Base-by-base conservation (phyloP, 2,888 invertebrate species). In the Hydroisotoma schaefferi region DNA sequence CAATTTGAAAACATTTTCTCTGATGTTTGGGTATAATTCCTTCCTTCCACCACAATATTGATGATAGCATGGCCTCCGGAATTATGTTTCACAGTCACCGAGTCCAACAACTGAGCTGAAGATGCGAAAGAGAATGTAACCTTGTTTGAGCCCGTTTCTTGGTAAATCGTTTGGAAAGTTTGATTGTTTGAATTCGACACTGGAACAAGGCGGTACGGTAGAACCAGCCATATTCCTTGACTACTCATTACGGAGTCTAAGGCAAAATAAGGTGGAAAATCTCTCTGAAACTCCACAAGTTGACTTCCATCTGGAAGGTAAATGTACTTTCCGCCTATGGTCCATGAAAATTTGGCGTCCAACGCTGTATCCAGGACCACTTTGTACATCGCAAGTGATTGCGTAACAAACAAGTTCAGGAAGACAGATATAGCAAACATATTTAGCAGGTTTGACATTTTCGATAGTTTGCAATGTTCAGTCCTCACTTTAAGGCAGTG, bases 111-210 rank as follows among this genome's bases (percentile, higher is more conserved):
- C 23, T 52, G 51, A 18, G 51, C 51, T 33, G 33, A 18, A 4
- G 51, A 10, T 22, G 33, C 20, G 23, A n/a, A 52, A 4, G 37
- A 29, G 37, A 52, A 52, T 52, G 51, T 33, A 6, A 52, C 51
- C 8, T 5, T 52, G n/a, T 52, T 52, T 47, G 47, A 25, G 22
- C n/a, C n/a, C n/a, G n/a, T n/a, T n/a, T n/a, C n/a, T n/a, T n/a
- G n/a, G n/a, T n/a, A n/a, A n/a, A n/a, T n/a, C n/a, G 40, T 40
- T 4, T 4, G 20, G n/a, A 40, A 40, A 4, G 40, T 15, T 20
- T 18, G n/a, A 40, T 40, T 40, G 40, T 15, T 40, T 5, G 20
- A 18, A 5, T 15, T 40, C 5, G 40, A 40, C 8, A 18, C 37
- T 8, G 51, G 51, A 12, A n/a, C 20, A 20, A 33, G 37, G 22